Conservation (phyloP, 2,113 vertebrate species). For the Serinus canaria region DNA sequence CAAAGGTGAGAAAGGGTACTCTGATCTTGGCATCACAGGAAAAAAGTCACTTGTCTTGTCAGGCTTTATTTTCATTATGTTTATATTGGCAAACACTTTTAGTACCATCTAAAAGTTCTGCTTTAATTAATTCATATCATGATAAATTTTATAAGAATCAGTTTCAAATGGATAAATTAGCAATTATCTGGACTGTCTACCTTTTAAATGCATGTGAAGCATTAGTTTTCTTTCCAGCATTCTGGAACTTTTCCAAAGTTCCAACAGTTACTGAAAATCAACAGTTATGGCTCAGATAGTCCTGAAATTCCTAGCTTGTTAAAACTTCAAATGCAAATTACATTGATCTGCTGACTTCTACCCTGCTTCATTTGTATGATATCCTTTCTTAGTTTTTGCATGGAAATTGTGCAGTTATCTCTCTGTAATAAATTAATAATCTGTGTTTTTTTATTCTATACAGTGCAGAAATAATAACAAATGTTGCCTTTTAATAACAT, state of each 20-base stretch:
- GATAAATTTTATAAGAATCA: not conserved
- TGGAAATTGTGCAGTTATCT: not conserved
- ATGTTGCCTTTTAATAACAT: not conserved
- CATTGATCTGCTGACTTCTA: not conserved
- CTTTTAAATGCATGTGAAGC: not conserved
- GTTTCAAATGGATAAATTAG: not conserved
- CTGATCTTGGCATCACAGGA: too few species aligned
- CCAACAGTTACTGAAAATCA: not conserved
- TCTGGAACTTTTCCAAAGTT: not conserved
- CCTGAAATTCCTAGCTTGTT: not conserved
- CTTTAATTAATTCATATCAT: not conserved
- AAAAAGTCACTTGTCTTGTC: not conserved
- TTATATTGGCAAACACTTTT: not conserved
- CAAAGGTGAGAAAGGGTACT: not conserved
- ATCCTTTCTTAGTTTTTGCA: not conserved
- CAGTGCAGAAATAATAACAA: not conserved
- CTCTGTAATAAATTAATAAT: not conserved
- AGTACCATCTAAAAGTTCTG: not conserved
- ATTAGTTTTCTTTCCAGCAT: not conserved
- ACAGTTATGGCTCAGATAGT: not conserved
- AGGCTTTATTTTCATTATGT: not conserved
- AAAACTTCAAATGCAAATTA: not conserved
- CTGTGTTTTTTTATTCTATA: not conserved
- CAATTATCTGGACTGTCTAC: not conserved
- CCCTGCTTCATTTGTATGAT: not conserved